A percentile compares a stretch with the other conserved stretches of the same genome.
Conservation (phyloP, 2,888 invertebrate genomes). For the Eutolmus rufibarbis region DNA sequence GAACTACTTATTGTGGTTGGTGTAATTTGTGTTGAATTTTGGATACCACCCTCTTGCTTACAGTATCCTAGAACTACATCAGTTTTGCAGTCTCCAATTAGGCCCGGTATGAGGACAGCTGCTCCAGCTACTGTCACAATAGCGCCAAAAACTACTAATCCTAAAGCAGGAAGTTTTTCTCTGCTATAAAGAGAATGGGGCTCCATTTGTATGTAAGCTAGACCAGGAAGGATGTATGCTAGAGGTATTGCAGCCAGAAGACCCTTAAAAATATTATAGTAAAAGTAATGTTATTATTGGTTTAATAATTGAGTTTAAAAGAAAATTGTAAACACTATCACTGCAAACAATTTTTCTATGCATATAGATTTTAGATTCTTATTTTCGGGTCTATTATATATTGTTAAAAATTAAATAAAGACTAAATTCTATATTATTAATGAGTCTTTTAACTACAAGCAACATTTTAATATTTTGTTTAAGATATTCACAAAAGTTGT, state of each 20-base stretch:
- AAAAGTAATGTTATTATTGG: not conserved
- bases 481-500: too few relatives aligned
- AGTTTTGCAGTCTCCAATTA: slow-evolving; percentile 61
- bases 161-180: slow-evolving; percentile 75
- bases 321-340: not conserved
- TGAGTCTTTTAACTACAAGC: too few relatives aligned
- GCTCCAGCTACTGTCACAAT: slow-evolving; percentile 61
- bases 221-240: slow-evolving; percentile 81
- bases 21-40: slow-evolving; percentile 38
- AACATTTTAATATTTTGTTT: too few relatives aligned
- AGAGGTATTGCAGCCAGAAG: slow-evolving; percentile 82
- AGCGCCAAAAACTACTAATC: slow-evolving; percentile 73
- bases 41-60: slow-evolving; percentile 49
- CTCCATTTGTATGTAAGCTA: slow-evolving; percentile 79
- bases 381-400: too few relatives aligned
- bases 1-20: slow-evolving; percentile 21
- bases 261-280: slow-evolving; percentile 66
- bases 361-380: too few relatives aligned
- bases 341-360: too few relatives aligned
- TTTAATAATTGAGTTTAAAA: not conserved
- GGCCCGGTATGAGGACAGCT: slow-evolving; percentile 59
- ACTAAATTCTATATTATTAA: too few relatives aligned
- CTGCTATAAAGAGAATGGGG: slow-evolving; percentile 72
- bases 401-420: too few relatives aligned
- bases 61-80: slow-evolving; percentile 62